Evolutionary conservation across 2,797 vertebrate genomes (phyloP).

Genomic region (Pseudomugil gertrudae): DNA sequence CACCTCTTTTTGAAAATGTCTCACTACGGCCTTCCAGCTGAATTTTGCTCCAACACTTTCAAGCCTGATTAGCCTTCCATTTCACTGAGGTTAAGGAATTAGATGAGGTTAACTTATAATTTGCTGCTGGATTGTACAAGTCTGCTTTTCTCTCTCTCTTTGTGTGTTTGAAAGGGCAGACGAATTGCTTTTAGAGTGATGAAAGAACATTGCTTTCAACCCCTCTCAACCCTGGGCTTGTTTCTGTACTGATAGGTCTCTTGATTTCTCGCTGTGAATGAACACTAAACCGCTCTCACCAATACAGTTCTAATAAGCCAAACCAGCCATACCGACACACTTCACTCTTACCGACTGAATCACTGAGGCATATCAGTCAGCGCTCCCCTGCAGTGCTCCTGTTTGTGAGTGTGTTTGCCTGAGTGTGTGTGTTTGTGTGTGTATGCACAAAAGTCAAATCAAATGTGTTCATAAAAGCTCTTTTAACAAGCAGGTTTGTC

Average conservation of each 20-base stretch:
- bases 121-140: conserved; percentile 23
- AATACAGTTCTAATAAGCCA: conserved; percentile 43
- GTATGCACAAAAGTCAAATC: conserved; percentile 40
- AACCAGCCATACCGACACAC: conserved; percentile 48
- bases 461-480: conserved; percentile 62
- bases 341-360: conserved; percentile 61
- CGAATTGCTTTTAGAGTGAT: conserved; percentile 23
- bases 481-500: conserved; percentile 55
- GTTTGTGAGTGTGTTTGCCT: conserved; percentile 32
- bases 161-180: conserved; percentile 6
- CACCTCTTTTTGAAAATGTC: conserved; percentile 19
- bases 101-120: conserved; percentile 49
- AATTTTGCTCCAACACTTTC: conserved; percentile 46
- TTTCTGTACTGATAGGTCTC: conserved; percentile 36
- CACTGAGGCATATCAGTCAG: conserved; percentile 66
- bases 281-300: conserved; percentile 24
- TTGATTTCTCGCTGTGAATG: conserved; percentile 44
- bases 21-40: conserved; percentile 52
- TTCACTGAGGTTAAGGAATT: conserved; percentile 45
- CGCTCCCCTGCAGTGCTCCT: conserved; percentile 62
- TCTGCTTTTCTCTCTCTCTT: conserved; percentile 16
- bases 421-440: conserved; percentile 4
- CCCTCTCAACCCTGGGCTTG: conserved; percentile 30
- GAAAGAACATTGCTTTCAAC: conserved; percentile 12
- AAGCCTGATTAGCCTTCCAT: conserved; percentile 55